Base-by-base conservation (phyloP, 2,888 invertebrate genomes). In the Acheta domesticus region DNA sequence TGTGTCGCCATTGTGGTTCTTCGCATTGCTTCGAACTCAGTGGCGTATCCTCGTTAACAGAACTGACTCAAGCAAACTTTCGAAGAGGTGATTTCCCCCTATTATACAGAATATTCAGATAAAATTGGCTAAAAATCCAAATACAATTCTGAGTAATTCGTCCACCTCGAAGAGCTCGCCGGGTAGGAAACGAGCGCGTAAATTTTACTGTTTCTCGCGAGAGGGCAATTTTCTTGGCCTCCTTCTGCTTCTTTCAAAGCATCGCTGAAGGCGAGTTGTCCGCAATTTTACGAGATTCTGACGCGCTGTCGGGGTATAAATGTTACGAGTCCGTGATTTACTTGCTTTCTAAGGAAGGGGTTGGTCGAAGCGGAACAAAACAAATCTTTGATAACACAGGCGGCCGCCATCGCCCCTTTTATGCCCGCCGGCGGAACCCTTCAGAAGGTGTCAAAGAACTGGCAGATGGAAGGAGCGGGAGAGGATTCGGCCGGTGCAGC, bases 271-370 rank as follows among this genome's bases (percentile, higher is more conserved):
- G 62, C 62, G n/a, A 19, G 62, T 14, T 62, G 62, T n/a, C 62
- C 62, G 62, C 62, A 19, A 14, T 62, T 62, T 62, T 62, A 62
- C 62, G 62, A 62, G 62, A 62, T 62, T n/a, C 62, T 62, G 62
- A 62, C 62, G 62, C n/a, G 62, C 62, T 12, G 62, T 62, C 62
- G 62, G n/a, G 62, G 62, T 62, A 62, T 62, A 62, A 62, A 62
- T 62, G 62, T 62, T 14, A 62, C 62, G 62, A 62, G 62, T 14
- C n/a, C n/a, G 62, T 62, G 62, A 62, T 62, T 62, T 62, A 62
- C 62, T 62, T n/a, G 14, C 62, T 19, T 62, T n/a, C 62, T 19
- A 62, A 14, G 62, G 62, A 62, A 62, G 62, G n/a, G 62, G n/a
- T 62, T 62, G n/a, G 62, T 5, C 62, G 62, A 14, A 5, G 62